Evolutionary conservation across 2,888 invertebrate species (phyloP).

Genomic region (Drosophila ezoana): DNA sequence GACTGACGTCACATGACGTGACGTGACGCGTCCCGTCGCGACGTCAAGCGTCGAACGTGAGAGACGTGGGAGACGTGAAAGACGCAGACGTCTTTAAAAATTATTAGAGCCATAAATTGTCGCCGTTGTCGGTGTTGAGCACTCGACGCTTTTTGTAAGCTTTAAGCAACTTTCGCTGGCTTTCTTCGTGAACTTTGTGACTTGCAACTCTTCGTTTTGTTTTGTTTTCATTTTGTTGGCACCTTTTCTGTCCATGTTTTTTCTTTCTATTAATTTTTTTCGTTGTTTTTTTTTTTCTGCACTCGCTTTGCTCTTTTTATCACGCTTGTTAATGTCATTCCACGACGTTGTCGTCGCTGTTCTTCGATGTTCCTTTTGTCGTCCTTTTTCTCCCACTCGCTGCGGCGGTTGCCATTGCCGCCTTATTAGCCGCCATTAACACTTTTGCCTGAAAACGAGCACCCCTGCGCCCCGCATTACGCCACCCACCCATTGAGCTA

Average conservation of each 20-base stretch:
- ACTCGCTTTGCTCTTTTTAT: slow-evolving; percentile 60
- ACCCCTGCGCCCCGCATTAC: slow-evolving; percentile 2
- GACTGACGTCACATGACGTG: slow-evolving; percentile 17
- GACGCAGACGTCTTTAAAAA: slow-evolving; percentile 49
- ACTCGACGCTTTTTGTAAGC: slow-evolving; percentile 19
- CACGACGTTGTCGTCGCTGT: slow-evolving; percentile 45
- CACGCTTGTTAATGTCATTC: slow-evolving; percentile 79
- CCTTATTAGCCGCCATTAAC: slow-evolving; percentile 79
- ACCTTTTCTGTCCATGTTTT: slow-evolving; percentile 29
- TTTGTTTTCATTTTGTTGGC: slow-evolving; percentile 42
- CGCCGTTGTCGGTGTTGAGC: slow-evolving; percentile 14
- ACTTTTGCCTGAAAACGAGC: slow-evolving; percentile 59
- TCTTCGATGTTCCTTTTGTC: slow-evolving; percentile 31
- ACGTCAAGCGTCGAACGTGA: slow-evolving; percentile 29
- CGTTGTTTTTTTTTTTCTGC: slow-evolving; percentile 10
- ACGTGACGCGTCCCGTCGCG: slow-evolving; percentile 19
- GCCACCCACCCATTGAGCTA: slow-evolving; percentile 3
- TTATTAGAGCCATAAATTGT: slow-evolving; percentile 53
- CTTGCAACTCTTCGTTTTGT: slow-evolving; percentile 26
- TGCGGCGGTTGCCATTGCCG: slow-evolving; percentile 55
- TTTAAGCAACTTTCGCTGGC: slow-evolving; percentile 55
- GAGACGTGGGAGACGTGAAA: slow-evolving; percentile 5
- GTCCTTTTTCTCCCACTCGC: slow-evolving; percentile 17
- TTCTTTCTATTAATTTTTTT: slow-evolving; percentile 3
- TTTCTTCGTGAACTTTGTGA: slow-evolving; percentile 42